Evolutionary conservation across 2,797 vertebrate genomes (phyloP), one percentile per base, ranked within the genome.

Genomic region (Gadopsis bispinosus): DNA sequence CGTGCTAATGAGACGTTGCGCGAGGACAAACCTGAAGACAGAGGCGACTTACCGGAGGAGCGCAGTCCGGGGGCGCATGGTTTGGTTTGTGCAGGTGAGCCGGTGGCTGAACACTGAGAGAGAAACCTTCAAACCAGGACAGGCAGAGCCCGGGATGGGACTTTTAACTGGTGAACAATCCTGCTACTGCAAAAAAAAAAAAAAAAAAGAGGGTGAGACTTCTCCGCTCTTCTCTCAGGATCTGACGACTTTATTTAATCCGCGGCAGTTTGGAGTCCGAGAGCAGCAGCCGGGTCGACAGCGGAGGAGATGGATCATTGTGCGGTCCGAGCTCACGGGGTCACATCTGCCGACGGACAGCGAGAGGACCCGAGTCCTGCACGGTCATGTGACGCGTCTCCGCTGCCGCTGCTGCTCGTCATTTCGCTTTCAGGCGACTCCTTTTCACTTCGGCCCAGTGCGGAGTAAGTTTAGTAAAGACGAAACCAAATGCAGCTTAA

Each of bases 1-100:
- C 26, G 26, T 26, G 26, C 26, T 26, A 26, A 26, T 26, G 26
- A 26, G 26, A 26, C 26, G 4, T 60, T 39, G 10, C 31, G 39
- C 69, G n/a, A 35, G 51, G n/a, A 69, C 39, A 16, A 29, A 20
- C 41, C 26, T 33, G 37, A 59, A 59, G 26, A 20, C 0, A 35
- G 13, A 45, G 61, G 35, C 0, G 17, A 81, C 92, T 90, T 83
- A 93, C 92, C 91, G 20, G 37, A 56, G 81, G 51, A 69, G 81
- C 83, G 80, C 88, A 66, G 78, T 70, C 60, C 55, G 33, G 80
- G 82, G 77, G 88, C 86, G 88, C 89, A 92, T 93, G 87, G 69
- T 85, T 77, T 9, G 20, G 5, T n/a, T 61, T 77, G 68, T 82
- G 79, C 91, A 92, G 92, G 91, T 92, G 88, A 84, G 73, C 72